Percentiles rank a stretch among this genome's conserved stretches.
Evolutionary conservation across 2,113 vertebrate species (phyloP).

Genomic region (Rhea americana): DNA sequence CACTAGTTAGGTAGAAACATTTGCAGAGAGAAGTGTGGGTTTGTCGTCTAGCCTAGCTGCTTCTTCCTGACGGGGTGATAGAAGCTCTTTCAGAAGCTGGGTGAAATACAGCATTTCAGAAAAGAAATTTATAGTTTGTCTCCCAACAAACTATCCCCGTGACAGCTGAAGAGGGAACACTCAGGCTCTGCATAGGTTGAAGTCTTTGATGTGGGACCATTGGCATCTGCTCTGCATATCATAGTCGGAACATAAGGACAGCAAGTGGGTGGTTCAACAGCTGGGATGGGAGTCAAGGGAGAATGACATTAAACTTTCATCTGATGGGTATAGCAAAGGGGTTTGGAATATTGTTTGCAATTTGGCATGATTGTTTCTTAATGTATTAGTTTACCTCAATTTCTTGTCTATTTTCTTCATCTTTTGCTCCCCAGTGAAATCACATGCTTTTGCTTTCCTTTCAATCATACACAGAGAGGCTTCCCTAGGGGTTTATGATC

Average conservation of each 20-base stretch:
- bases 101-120: conserved; percentile 14
- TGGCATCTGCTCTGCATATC: conserved; percentile 66
- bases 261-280: conserved; percentile 58
- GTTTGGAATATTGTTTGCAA: conserved; percentile 16
- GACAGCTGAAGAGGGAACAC: conserved; percentile 65
- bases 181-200: conserved; percentile 14
- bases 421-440: neutral
- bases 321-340: neutral
- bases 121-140: neutral
- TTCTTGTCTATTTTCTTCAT: neutral
- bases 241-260: conserved; percentile 54
- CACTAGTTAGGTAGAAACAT: conserved; percentile 38
- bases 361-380: neutral
- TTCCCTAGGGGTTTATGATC: neutral
- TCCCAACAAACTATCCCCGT: neutral
- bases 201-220: conserved; percentile 26
- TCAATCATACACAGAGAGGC: fast-evolving
- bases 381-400: neutral
- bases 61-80: neutral
- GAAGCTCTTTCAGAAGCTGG: neutral
- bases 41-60: neutral
- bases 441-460: neutral
- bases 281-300: conserved; percentile 32
- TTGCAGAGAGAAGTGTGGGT: neutral
- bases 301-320: neutral